phyloP scores from a whole-genome alignment of 2,113 vertebrate species.

The Cinclus mexicanus region DNA sequence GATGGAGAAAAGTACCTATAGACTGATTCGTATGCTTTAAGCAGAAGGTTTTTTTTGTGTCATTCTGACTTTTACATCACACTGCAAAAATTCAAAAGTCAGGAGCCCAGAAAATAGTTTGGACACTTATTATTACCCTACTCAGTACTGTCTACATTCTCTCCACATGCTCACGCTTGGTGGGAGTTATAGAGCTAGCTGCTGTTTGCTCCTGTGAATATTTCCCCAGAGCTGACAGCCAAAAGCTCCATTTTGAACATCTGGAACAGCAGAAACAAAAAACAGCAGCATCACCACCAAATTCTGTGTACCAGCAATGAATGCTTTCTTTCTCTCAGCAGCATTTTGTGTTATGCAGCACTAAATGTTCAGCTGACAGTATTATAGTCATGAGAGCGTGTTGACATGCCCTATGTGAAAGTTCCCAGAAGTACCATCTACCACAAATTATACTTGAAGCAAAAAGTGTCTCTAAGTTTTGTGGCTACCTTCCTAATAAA shows the following conservation, averaged over 20 bases:
- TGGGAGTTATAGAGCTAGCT: neutral
- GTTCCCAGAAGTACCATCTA: neutral
- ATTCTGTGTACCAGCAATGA: neutral
- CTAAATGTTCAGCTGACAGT: neutral
- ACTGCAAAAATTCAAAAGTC: neutral
- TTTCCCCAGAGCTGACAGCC: neutral
- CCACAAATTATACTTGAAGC: neutral
- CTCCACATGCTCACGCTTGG: accelerated
- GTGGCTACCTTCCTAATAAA: neutral
- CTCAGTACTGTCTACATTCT: neutral
- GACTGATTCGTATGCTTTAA: neutral
- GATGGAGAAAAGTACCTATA: neutral
- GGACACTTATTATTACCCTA: neutral
- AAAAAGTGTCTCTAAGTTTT: neutral
- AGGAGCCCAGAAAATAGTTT: neutral
- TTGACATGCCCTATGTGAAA: neutral
- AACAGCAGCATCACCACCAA: neutral
- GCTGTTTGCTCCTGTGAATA: neutral
- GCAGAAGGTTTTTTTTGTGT: neutral
- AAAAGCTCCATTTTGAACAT: slow-evolving; percentile 20
- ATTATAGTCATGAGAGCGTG: neutral
- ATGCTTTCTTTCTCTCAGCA: neutral
- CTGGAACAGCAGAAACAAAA: slow-evolving; percentile 9
- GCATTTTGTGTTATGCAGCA: neutral
- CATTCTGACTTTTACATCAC: neutral